Evolutionary conservation across 2,797 vertebrate species (phyloP).

Genomic region (Falco biarmicus): DNA sequence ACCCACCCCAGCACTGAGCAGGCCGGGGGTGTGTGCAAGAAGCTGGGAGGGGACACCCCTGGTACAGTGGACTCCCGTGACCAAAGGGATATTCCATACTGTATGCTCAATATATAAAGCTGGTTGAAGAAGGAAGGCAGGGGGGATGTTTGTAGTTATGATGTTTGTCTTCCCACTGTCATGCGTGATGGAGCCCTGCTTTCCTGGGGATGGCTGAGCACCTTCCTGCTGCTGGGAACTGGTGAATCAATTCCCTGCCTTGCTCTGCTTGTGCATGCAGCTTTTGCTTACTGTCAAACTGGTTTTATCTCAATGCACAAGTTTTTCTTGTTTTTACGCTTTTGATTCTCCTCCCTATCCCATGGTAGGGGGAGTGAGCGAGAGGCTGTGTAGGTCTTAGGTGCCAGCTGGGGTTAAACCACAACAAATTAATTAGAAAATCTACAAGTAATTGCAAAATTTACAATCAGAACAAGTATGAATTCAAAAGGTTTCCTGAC

Average conservation of each 20-base stretch:
- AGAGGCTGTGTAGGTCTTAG: not conserved
- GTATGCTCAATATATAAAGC: not conserved
- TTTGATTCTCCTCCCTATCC: not conserved
- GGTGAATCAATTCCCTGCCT: not conserved
- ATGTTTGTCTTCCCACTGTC: not conserved
- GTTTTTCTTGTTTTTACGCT: not conserved
- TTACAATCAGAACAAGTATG: not conserved
- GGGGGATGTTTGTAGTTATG: not conserved
- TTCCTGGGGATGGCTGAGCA: not conserved
- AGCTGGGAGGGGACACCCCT: not conserved
- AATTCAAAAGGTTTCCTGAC: not conserved
- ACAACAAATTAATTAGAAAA: not conserved
- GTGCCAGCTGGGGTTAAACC: not conserved
- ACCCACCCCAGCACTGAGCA: not conserved
- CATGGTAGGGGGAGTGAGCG: not conserved
- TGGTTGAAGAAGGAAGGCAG: not conserved
- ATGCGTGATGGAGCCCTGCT: fast-evolving
- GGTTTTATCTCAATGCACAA: not conserved
- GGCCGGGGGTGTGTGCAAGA: not conserved
- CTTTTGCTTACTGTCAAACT: not conserved
- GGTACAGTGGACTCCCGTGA: fast-evolving
- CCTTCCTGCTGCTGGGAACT: fast-evolving
- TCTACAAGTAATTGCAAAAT: not conserved
- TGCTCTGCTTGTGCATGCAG: not conserved
- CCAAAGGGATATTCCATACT: not conserved